Conservation (phyloP, 2,113 vertebrate genomes). For the Mobula birostris region DNA sequence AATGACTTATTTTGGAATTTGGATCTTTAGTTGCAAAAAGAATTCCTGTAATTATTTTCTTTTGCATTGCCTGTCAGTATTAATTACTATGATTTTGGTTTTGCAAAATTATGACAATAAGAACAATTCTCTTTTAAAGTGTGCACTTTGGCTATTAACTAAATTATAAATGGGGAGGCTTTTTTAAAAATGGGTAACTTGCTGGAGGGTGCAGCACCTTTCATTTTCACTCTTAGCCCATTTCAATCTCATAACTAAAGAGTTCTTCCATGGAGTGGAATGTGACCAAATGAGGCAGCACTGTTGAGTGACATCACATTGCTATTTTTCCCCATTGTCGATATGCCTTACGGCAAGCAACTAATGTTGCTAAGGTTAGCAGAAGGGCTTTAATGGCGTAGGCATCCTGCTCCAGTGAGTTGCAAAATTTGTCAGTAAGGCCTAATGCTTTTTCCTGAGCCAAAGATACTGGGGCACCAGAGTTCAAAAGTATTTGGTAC, state of each 20-base stretch:
- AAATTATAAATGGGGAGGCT: neutral
- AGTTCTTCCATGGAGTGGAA: neutral
- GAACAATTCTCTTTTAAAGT: too few relatives aligned
- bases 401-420: too few relatives aligned
- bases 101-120: neutral
- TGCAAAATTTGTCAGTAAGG: too few relatives aligned
- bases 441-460: too few relatives aligned
- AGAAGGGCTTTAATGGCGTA: too few relatives aligned
- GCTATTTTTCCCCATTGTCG: too few relatives aligned
- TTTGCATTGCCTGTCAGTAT: neutral
- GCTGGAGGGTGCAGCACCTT: neutral
- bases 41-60: neutral
- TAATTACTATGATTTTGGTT: neutral
- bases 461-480: too few relatives aligned
- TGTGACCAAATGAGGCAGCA: neutral
- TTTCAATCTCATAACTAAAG: neutral
- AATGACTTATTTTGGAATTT: neutral
- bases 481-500: too few relatives aligned
- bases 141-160: neutral
- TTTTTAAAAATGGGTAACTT: neutral
- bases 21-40: neutral
- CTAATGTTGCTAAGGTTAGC: too few relatives aligned
- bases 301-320: too few relatives aligned
- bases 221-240: neutral
- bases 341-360: too few relatives aligned